A percentile compares a stretch with the other conserved stretches of the same genome.
Evolutionary conservation across 2,113 vertebrate genomes (phyloP).

Genomic region (Dicaeum eximium): DNA sequence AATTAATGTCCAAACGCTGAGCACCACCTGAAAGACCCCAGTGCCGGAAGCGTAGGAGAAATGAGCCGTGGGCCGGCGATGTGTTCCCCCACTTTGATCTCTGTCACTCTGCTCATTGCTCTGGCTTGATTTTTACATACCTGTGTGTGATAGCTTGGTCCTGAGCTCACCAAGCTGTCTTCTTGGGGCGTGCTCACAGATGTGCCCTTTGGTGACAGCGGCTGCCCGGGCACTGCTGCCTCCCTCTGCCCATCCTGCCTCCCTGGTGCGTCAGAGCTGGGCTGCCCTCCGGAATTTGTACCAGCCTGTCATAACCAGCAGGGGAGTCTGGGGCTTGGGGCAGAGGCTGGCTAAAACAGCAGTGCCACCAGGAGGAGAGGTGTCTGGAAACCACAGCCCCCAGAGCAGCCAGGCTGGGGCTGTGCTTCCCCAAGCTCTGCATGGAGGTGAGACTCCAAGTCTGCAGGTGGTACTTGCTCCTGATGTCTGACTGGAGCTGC

Average conservation of each 20-base stretch:
- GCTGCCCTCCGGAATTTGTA: background rate
- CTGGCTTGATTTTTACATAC: background rate
- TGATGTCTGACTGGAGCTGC: background rate
- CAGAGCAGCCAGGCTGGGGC: background rate
- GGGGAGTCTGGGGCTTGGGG: background rate
- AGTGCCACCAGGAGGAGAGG: background rate
- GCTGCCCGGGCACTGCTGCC: background rate
- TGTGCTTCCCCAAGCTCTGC: rapidly evolving
- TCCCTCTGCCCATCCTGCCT: background rate
- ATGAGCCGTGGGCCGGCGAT: rapidly evolving
- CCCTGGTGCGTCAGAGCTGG: rapidly evolving
- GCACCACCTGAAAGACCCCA: background rate
- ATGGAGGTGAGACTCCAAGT: background rate
- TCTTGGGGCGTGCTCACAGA: background rate
- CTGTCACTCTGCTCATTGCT: background rate
- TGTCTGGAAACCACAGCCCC: background rate
- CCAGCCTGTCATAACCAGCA: background rate
- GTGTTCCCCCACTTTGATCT: background rate
- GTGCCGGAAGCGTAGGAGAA: rapidly evolving
- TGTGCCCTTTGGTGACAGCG: rapidly evolving
- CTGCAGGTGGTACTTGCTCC: background rate
- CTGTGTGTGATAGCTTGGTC: background rate
- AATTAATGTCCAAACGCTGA: background rate
- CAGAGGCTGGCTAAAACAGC: background rate
- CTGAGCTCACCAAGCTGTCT: background rate